phyloP scores from a whole-genome alignment of 1,140 invertebrate genomes.

The Drosophila mayri region DNA sequence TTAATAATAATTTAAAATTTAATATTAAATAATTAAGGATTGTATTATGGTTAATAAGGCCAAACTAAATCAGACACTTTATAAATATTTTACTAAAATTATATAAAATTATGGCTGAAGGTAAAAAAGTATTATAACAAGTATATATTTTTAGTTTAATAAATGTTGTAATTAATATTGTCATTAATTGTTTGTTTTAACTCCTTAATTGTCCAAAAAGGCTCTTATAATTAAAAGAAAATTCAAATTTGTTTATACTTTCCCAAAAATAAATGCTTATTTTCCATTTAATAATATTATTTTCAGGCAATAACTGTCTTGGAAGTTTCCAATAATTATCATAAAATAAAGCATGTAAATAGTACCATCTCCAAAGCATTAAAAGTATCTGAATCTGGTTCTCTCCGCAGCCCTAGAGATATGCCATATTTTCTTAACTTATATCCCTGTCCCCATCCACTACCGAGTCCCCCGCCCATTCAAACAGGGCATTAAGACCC shows the following conservation, averaged over 20 bases:
- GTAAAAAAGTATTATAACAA: too few relatives aligned
- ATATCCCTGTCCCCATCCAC: neutral
- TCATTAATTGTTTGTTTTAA: neutral
- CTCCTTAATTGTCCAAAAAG: too few relatives aligned
- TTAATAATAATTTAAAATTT: too few relatives aligned
- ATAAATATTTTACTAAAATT: neutral
- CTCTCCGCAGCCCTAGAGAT: neutral
- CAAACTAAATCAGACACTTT: neutral
- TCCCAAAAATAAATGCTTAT: too few relatives aligned
- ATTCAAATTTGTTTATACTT: neutral
- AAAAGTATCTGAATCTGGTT: conserved; percentile 2
- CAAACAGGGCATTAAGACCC: conserved; percentile 14
- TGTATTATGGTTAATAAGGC: neutral
- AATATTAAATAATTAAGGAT: neutral
- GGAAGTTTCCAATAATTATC: neutral
- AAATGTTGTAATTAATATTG: neutral
- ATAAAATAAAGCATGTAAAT: neutral
- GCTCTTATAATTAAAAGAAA: neutral
- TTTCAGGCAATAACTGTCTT: neutral
- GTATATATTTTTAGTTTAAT: neutral
- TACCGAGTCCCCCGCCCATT: neutral
- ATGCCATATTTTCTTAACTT: neutral
- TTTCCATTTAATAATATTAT: neutral
- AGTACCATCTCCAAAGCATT: neutral
- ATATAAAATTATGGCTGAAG: neutral